phyloP scores from a whole-genome alignment of 2,113 vertebrate species.

The Rhinopithecus roxellana region DNA sequence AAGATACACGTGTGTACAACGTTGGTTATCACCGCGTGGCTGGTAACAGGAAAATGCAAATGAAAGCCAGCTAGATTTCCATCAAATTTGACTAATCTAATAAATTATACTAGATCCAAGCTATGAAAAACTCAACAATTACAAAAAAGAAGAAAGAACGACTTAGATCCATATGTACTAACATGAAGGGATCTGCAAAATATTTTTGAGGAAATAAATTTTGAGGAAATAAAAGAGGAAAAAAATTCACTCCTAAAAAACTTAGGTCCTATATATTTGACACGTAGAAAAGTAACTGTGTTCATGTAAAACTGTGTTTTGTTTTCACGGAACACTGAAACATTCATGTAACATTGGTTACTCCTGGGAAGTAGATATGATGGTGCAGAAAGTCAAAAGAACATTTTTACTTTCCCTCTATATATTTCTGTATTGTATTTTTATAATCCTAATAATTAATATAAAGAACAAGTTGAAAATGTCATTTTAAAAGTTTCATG shows the following conservation, averaged over 20 bases:
- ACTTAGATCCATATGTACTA: not conserved
- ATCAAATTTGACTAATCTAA: not conserved
- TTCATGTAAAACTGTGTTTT: not conserved
- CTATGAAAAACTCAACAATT: not conserved
- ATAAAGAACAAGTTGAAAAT: not conserved
- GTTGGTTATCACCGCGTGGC: not conserved
- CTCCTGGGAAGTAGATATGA: not conserved
- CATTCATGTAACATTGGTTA: not conserved
- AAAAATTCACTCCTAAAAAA: not conserved
- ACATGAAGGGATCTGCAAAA: not conserved
- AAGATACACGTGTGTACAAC: not conserved
- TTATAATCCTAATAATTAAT: not conserved
- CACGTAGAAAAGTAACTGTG: not conserved
- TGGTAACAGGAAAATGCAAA: not conserved
- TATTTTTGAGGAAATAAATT: not conserved
- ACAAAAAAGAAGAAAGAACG: not conserved
- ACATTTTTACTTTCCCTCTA: not conserved
- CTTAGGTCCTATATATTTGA: no score
- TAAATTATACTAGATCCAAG: not conserved
- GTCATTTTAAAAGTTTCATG: not conserved
- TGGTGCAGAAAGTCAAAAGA: not conserved
- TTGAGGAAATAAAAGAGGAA: not conserved
- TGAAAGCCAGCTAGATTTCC: not conserved
- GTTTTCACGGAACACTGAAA: not conserved
- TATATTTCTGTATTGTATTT: not conserved